Conservation (phyloP, 2,888 invertebrate genomes). For the Drosophila mimetica region DNA sequence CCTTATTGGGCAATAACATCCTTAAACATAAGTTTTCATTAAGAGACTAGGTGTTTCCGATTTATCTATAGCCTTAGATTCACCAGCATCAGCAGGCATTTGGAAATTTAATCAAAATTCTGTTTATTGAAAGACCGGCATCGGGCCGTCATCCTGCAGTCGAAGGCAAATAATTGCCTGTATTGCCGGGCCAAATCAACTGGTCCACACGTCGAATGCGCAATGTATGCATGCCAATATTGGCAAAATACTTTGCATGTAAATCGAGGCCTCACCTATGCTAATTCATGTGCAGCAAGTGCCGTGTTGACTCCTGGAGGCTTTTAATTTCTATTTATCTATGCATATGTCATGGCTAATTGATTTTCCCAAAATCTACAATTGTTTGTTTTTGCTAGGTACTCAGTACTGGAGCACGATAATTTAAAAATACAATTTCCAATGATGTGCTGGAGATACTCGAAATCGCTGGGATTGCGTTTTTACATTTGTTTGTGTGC, state of each 20-base stretch:
- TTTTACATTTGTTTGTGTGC: slow-evolving; percentile 58
- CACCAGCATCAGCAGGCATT: neutral
- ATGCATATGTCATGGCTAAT: slow-evolving; percentile 49
- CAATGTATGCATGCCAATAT: slow-evolving; percentile 47
- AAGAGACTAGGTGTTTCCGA: neutral
- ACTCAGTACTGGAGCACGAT: neutral
- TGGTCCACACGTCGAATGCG: slow-evolving; percentile 29
- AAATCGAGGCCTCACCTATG: slow-evolving; percentile 20
- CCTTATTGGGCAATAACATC: neutral
- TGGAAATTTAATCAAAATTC: slow-evolving; percentile 4
- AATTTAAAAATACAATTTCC: slow-evolving; percentile 34
- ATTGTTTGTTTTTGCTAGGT: slow-evolving; percentile 27
- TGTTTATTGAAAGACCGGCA: neutral
- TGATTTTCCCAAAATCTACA: slow-evolving; percentile 35
- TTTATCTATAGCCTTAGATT: neutral
- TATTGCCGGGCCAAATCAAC: slow-evolving; percentile 8
- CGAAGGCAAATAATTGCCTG: neutral
- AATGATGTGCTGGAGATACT: slow-evolving; percentile 40
- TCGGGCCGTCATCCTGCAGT: neutral
- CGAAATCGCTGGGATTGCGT: slow-evolving; percentile 31
- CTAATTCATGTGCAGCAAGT: slow-evolving; percentile 5
- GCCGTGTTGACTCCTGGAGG: slow-evolving; percentile 28
- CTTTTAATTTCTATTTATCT: slow-evolving; percentile 31
- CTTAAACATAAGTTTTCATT: neutral
- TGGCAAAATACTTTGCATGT: slow-evolving; percentile 11